Base-by-base conservation (phyloP, 2,888 invertebrate genomes). In the Aspidiotus rigidus region DNA sequence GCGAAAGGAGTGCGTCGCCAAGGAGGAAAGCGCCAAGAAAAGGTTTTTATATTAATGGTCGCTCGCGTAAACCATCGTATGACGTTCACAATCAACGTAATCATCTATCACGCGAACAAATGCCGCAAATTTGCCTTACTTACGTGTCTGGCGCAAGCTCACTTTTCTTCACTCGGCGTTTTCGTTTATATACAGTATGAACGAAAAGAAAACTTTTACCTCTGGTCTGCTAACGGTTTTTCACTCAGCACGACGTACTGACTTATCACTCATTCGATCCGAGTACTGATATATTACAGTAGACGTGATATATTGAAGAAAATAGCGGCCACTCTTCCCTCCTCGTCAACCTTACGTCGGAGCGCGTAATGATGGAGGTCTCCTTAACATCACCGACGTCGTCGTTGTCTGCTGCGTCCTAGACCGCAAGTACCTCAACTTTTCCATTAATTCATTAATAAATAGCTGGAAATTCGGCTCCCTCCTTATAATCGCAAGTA, bases 271-370 rank as follows among this genome's bases (percentile, higher is more conserved):
- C 64, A 66, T 56, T 66, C 64, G 57, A 42, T 44, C 64, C 64
- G 64, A 66, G 64, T 66, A 56, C 57, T 66, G 64, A 66, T 66
- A 66, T 66, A 66, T 66, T 66, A 66, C 64, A 66, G 42, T 40
- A 44, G 64, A 41, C 59, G 64, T 66, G 64, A 66, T 66, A 66
- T 66, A 66, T 66, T 66, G 57, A 56, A 56, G 64, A 66, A 66
- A 64, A 42, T 28, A 28, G 42, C 59, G 8, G 13, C 59, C 16
- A 28, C 59, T 39, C 59, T 15, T 17, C 56, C 16, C 56, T 16
- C 56, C 49, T n/a, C 28, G 59, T 59, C 59, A 59, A 59, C 59
- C 17, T 10, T 7, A 9, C 13, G 39, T 59, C 59, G 39, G 39
- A 13, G 28, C 59, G 39, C 39, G 28, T 59, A 59, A 59, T 59